A percentile compares a stretch with the other conserved stretches of the same genome.
These are phyloP conservation scores for Lepidotrigona ventralis DNA, from an alignment of 1,140 invertebrate species.

Conservation along the genomic window DNA sequence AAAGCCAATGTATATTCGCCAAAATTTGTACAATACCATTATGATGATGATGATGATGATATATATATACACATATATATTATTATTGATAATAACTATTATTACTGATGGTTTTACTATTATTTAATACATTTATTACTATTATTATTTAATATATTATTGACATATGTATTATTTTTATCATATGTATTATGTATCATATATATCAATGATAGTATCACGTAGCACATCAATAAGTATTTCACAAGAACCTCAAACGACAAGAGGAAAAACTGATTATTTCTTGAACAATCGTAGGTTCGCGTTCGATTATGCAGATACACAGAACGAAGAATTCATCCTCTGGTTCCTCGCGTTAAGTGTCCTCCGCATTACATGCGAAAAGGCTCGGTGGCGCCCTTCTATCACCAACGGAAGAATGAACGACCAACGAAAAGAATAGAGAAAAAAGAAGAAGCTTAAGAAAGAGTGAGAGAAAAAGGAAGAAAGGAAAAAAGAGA, in stretches of 20 bases:
- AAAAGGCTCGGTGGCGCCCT: constrained; percentile 27
- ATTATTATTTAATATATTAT: too few species aligned
- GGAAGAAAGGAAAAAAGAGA: background rate
- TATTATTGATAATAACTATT: too few species aligned
- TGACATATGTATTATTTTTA: too few species aligned
- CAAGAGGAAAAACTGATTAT: background rate
- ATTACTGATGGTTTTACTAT: too few species aligned
- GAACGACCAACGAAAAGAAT: background rate
- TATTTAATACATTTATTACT: too few species aligned
- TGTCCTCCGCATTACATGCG: constrained; percentile 37
- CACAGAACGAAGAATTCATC: background rate
- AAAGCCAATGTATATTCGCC: too few species aligned
- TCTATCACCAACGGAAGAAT: constrained; percentile 20
- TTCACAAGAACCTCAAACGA: background rate
- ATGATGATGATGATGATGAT: too few species aligned
- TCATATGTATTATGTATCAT: too few species aligned
- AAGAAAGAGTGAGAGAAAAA: too few species aligned
- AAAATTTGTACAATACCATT: too few species aligned
- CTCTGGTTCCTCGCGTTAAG: background rate
- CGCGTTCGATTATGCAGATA: background rate
- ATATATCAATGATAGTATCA: background rate
- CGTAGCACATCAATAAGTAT: background rate
- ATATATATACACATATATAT: too few species aligned
- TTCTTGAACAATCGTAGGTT: background rate
- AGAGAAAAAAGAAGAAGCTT: background rate